Evolutionary conservation across 2,888 invertebrate genomes (phyloP), one percentile per base, ranked within the genome.

Genomic region (Nomada lathburiana): DNA sequence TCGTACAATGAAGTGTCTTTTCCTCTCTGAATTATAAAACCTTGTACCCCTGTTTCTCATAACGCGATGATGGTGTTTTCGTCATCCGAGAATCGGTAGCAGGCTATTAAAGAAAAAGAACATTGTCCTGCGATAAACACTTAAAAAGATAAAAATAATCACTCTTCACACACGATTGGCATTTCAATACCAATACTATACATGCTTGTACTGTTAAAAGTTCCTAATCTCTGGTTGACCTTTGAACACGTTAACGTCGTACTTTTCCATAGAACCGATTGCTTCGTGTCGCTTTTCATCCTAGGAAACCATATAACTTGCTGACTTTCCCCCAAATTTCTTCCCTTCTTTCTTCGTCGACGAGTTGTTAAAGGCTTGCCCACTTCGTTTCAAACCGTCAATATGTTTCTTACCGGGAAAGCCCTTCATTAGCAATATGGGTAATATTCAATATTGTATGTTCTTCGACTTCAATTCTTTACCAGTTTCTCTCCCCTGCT

Each of bases 1-100:
- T 80, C 67, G 65, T 88, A 88, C 86, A 88, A 85, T 86, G 64
- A 68, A 80, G 55, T 78, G 77, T 80, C 50, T 60, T 55, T 68
- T 52, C 57, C 83, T 74, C 75, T 77, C 67, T 65, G n/a, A 69
- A 59, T 65, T 57, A 11, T 57, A 69, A 59, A 68, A 69, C 26
- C 42, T 64, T 47, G 69, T 47, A 82, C 52, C 42, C 69, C 53
- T 67, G 47, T 57, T n/a, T 44, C 20, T 26, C 29, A 18, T 47
- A 63, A 47, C 50, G 23, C 53, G 59, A 20, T 72, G n/a, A 68
- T 10, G 57, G 36, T 44, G 75, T 68, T 72, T 71, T 72, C 60
- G 42, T 64, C 36, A 64, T 42, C 23, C 72, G 69, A 76, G 68
- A 81, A 81, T 72, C n/a, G 20, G 26, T 64, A 59, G 63, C 11